Conservation (phyloP, 2,113 vertebrate species). For the Marmota flaviventris region DNA sequence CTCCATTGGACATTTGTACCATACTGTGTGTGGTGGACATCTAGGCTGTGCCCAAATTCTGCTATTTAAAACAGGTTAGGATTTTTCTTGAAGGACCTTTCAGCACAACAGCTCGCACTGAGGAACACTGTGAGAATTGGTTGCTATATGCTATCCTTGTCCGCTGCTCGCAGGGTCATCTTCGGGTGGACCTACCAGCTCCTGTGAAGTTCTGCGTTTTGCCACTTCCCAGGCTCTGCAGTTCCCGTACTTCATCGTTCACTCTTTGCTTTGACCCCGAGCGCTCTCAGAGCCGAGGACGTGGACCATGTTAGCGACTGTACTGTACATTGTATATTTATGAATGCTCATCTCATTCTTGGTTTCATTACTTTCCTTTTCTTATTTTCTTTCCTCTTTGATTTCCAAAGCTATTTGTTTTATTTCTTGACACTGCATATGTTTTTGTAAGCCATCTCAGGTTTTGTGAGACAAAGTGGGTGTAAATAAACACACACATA, state of each 20-base stretch:
- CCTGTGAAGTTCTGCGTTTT: neutral
- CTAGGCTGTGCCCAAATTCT: neutral
- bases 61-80: neutral
- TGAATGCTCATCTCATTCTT: neutral
- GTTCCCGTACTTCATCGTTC: neutral
- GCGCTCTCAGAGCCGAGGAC: neutral
- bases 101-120: neutral
- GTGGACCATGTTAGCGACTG: neutral
- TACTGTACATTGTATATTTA: neutral
- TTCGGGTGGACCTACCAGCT: neutral
- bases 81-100: neutral
- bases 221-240: neutral
- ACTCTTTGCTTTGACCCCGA: neutral
- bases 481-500: neutral
- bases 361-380: neutral
- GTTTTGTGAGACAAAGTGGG: neutral
- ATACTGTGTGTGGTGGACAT: neutral
- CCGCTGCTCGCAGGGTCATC: neutral
- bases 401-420: slow-evolving; percentile 12
- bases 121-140: neutral
- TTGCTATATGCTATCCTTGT: neutral
- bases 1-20: neutral
- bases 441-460: neutral
- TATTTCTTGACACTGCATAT: neutral
- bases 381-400: neutral